phyloP scores from a whole-genome alignment of 2,113 vertebrate species.

The Hiodon alosoides region DNA sequence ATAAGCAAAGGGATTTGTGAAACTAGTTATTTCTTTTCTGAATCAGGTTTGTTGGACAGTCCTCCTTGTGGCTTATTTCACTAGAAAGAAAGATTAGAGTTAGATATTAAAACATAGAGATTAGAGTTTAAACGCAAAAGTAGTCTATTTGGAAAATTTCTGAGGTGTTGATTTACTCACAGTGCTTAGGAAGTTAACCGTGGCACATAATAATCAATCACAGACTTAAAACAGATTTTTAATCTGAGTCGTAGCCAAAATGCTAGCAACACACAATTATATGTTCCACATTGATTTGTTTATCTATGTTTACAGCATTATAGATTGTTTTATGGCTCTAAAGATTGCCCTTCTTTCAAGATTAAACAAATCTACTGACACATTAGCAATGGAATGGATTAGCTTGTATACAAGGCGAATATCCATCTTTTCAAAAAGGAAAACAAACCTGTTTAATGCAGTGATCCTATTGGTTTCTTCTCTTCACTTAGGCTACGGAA shows the following conservation, averaged over 20 bases:
- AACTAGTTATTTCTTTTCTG: conserved; percentile 36
- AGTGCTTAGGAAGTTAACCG: conserved; percentile 66
- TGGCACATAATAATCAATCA: conserved; percentile 64
- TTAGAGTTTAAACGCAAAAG: conserved; percentile 61
- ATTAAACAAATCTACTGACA: conserved; percentile 68
- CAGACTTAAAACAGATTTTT: conserved; percentile 58
- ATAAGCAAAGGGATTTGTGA: neutral
- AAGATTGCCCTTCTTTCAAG: conserved; percentile 48
- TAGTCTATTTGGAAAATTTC: conserved; percentile 80
- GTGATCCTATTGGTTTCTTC: conserved; percentile 24
- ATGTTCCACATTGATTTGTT: conserved; percentile 59
- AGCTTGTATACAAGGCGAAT: conserved; percentile 51
- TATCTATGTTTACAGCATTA: conserved; percentile 66
- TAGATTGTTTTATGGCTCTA: conserved; percentile 47
- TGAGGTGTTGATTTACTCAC: conserved; percentile 93
- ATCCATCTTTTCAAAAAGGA: conserved; percentile 58
- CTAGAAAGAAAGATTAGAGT: conserved; percentile 82
- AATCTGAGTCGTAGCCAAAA: conserved; percentile 36
- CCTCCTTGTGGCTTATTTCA: conserved; percentile 49
- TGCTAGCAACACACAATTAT: conserved; percentile 60
- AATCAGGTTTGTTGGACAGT: conserved; percentile 48
- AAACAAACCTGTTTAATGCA: conserved; percentile 49
- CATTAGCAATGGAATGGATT: conserved; percentile 57
- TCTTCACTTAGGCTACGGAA: conserved; percentile 21
- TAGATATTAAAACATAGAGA: conserved; percentile 77